Percentiles rank a stretch among this genome's conserved stretches.
Evolutionary conservation across 2,888 invertebrate genomes (phyloP).

Genomic region (Bhutanitis thaidina): DNA sequence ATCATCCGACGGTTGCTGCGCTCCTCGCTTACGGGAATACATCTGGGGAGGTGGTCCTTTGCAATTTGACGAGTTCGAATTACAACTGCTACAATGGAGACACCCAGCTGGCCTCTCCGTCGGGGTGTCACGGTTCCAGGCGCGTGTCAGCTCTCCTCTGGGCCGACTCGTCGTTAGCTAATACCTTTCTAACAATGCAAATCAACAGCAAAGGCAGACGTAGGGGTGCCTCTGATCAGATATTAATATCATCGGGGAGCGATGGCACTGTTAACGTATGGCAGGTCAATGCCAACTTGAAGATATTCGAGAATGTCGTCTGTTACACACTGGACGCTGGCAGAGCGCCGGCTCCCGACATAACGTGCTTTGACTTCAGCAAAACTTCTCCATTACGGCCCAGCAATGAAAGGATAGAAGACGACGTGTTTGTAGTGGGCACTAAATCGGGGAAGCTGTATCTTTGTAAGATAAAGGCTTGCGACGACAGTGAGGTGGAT

Average conservation of each 20-base stretch:
- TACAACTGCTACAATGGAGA: constrained; percentile 36
- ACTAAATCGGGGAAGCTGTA: constrained; percentile 48
- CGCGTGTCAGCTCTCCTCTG: constrained; percentile 50
- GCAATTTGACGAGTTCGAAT: constrained; percentile 41
- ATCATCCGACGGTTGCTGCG: constrained; percentile 51
- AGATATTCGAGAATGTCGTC: constrained; percentile 51
- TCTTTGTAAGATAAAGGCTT: constrained; percentile 44
- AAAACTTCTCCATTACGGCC: constrained; percentile 47
- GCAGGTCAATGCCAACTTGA: constrained; percentile 53
- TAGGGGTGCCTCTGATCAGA: constrained; percentile 55
- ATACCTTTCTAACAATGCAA: constrained; percentile 50
- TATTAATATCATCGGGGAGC: constrained; percentile 29
- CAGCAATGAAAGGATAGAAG: constrained; percentile 42
- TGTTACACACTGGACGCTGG: constrained; percentile 49
- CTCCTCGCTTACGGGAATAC: constrained; percentile 60
- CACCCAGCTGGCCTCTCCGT: constrained; percentile 41
- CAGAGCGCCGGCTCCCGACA: constrained; percentile 43
- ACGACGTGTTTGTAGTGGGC: constrained; percentile 60
- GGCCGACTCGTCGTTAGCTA: constrained; percentile 51
- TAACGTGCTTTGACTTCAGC: constrained; percentile 63
- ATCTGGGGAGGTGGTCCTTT: constrained; percentile 60
- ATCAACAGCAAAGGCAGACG: constrained; percentile 51
- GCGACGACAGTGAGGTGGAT: constrained; percentile 38
- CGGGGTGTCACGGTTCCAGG: constrained; percentile 52
- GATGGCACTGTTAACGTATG: constrained; percentile 53